A percentile compares a stretch with the other conserved stretches of the same genome.
These are phyloP conservation scores for Syrmaticus mikado DNA, from an alignment of 2,113 vertebrate genomes.

Conservation along the genomic window DNA sequence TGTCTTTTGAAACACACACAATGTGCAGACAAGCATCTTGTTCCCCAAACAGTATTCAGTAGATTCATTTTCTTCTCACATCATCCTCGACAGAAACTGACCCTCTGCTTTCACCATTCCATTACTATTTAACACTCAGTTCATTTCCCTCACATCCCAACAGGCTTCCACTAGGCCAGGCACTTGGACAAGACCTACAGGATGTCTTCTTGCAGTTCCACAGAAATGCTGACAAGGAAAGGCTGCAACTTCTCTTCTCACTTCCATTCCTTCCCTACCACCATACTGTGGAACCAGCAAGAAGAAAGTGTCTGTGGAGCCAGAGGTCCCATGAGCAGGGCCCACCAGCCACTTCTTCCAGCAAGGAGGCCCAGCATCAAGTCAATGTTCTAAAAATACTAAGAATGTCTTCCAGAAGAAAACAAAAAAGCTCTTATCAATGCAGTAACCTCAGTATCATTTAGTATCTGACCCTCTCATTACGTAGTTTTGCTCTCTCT, in stretches of 20 bases:
- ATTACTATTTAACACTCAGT: too few relatives aligned
- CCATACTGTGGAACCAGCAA: accelerated
- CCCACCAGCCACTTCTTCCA: accelerated
- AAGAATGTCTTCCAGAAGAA: background rate
- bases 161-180: background rate
- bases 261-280: accelerated
- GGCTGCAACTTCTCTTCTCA: background rate
- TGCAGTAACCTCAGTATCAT: background rate
- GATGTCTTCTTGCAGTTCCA: accelerated
- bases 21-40: background rate
- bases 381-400: too few relatives aligned
- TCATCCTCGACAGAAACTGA: background rate
- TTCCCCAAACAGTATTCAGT: background rate
- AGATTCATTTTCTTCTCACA: background rate
- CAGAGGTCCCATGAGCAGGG: background rate
- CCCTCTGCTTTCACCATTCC: too few relatives aligned
- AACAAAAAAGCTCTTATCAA: background rate
- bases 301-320: accelerated
- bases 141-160: background rate
- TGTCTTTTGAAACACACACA: accelerated
- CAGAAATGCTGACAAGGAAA: background rate
- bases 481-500: background rate
- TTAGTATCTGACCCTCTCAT: background rate
- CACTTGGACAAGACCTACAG: background rate
- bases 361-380: background rate